Evolutionary conservation across 2,113 vertebrate species (phyloP), one percentile per base, ranked within the genome.

Genomic region (Melanocharis versteri): DNA sequence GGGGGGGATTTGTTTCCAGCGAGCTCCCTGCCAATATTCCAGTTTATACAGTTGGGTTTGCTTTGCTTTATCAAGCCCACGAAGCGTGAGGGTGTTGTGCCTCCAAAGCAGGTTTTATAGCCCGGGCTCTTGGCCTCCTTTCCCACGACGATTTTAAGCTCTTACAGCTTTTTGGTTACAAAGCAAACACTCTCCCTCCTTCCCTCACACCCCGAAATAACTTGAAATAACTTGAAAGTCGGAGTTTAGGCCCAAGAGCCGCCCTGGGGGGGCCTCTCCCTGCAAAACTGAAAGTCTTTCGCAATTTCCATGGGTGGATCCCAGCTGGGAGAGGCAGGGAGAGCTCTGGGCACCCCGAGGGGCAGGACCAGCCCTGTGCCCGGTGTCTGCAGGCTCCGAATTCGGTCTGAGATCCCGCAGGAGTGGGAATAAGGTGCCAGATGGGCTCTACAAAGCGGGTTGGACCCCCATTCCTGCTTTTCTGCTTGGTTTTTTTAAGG

Each of bases 31-130:
- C 93, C 93, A 78, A 28, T 20, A 13, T 75, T 87, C 87, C 93
- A 35, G 81, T 89, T 95, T 81, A 33, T 66, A 48, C 95, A 70
- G 80, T 83, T 48, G 93, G 89, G 54, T 94, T 96, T 83, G 72
- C 94, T 91, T 77, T 83, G 76, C 96, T 90, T 76, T 72, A 9
- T 72, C 47, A 12, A 23, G 89, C 91, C 72, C 28, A 11, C 4
- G 20, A 11, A 87, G 85, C 39, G 11, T 6, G 22, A 62, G 89
- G 71, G 7, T 13, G 70, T 51, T 60, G 6, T 14, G 80, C 86
- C 76, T 77, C 79, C 69, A 4, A 22, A 72, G 91, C 76, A 28
- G 83, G 4, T 69, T 83, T 92, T 57, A 47, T 3, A n/a, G 92
- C 45, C 0, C 6, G 7, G 3, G 53, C 80, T 81, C 39, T 81